A percentile compares a stretch with the other conserved stretches of the same genome.
phyloP scores from a whole-genome alignment of 2,113 vertebrate genomes.

The Cygnus atratus region DNA sequence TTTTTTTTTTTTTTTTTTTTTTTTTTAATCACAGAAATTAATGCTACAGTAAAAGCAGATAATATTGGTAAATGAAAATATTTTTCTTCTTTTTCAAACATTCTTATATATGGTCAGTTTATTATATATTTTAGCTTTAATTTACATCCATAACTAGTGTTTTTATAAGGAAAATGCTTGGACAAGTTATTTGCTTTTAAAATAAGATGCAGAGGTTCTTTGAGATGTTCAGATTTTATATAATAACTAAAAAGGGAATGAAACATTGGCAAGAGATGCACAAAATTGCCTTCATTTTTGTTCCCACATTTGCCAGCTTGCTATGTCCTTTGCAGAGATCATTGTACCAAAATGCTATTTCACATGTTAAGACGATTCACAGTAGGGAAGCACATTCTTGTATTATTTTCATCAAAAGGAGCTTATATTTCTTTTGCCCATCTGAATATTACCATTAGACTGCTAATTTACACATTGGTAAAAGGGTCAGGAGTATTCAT shows the following conservation, averaged over 20 bases:
- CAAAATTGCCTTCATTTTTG: constrained; percentile 49
- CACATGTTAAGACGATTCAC: constrained; percentile 73
- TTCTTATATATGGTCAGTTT: neutral
- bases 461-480: constrained; percentile 78
- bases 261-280: constrained; percentile 11
- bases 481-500: constrained; percentile 74
- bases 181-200: neutral
- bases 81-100: neutral
- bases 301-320: constrained; percentile 52
- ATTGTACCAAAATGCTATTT: constrained; percentile 72
- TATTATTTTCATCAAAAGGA: constrained; percentile 75
- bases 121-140: neutral
- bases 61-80: neutral
- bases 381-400: constrained; percentile 69
- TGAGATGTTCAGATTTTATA: neutral
- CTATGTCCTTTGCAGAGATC: constrained; percentile 55
- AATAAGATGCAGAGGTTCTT: neutral
- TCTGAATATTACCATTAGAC: constrained; percentile 72
- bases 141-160: neutral
- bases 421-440: constrained; percentile 62
- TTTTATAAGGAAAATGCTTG: neutral
- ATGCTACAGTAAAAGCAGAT: neutral
- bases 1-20: neutral
- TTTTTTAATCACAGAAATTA: neutral
- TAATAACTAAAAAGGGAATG: constrained; percentile 46